Evolutionary conservation across 2,888 invertebrate species (phyloP), one percentile per base, ranked within the genome.

Genomic region (Standfussiana lucernea): DNA sequence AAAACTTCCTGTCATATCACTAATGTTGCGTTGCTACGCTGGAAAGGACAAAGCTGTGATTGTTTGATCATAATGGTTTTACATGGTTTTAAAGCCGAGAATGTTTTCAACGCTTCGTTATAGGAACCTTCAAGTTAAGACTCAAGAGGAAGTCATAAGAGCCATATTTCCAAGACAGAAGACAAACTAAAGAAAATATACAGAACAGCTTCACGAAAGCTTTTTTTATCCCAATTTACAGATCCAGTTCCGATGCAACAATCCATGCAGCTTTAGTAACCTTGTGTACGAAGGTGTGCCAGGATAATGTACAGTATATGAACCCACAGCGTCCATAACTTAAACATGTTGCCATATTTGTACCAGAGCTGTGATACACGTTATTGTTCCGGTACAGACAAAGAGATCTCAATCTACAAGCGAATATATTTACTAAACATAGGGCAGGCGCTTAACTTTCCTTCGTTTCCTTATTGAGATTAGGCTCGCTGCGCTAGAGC

Each of bases 331-430:
- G 32, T 71, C 64, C 59, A 64, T 76, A 79, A 80, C 65, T 75
- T 69, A 78, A 80, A 80, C 84, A 80, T 68, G 80, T 77, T 80
- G 70, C 83, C 80, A 70, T 89, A 88, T 88, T 82, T 75, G 83
- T 82, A 82, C 6, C 37, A 45, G 61, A 71, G 75, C 71, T 72
- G 68, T 77, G 72, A 80, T 82, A 89, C 83, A 87, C 77, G 83
- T 86, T 82, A 89, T 89, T 88, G 89, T 88, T 82, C 77, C 68
- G 62, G 47, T 56, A 37, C 47, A 62, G 72, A 89, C 86, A 89
- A 86, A 88, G 88, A 84, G 80, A 86, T 86, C 78, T 77, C 59
- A 82, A 88, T 87, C 87, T 77, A 50, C 75, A 37, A 45, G 74
- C 24, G 32, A 77, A 72, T 77, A 75, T 82, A 86, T 86, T 84